Conservation (phyloP, 2,888 invertebrate species). For the Empis livida region DNA sequence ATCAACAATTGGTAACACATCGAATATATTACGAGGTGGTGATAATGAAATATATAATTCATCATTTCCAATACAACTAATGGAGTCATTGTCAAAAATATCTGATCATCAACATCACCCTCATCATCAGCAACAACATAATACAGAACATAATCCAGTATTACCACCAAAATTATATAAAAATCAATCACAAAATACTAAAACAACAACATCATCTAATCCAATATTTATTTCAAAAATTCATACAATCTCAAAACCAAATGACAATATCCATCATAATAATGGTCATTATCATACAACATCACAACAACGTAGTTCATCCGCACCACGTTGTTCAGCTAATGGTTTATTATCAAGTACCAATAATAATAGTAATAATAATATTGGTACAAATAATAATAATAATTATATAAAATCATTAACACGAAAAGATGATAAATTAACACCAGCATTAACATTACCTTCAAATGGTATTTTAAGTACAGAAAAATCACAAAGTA, state of each 20-base stretch:
- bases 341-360: background rate
- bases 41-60: slow-evolving; percentile 12
- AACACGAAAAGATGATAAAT: slow-evolving; percentile 18
- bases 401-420: slow-evolving; percentile 18
- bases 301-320: slow-evolving; percentile 6
- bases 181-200: slow-evolving; percentile 13
- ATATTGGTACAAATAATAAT: no score
- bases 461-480: slow-evolving; percentile 17
- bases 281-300: slow-evolving; percentile 5
- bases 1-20: slow-evolving; percentile 8
- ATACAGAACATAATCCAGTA: slow-evolving; percentile 25
- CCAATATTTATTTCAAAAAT: slow-evolving; percentile 13
- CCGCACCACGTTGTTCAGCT: slow-evolving; percentile 5
- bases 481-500: slow-evolving; percentile 12
- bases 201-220: slow-evolving; percentile 6
- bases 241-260: slow-evolving; percentile 16
- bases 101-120: slow-evolving; percentile 6
- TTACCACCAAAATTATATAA: slow-evolving; percentile 38
- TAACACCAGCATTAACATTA: slow-evolving; percentile 27
- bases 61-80: slow-evolving; percentile 14
- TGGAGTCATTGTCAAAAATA: slow-evolving; percentile 15
- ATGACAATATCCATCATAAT: slow-evolving; percentile 11
- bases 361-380: background rate
- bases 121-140: slow-evolving; percentile 10
- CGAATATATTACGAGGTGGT: slow-evolving; percentile 2